Conservation (phyloP, 2,888 invertebrate genomes). For the Dilophus febrilis region DNA sequence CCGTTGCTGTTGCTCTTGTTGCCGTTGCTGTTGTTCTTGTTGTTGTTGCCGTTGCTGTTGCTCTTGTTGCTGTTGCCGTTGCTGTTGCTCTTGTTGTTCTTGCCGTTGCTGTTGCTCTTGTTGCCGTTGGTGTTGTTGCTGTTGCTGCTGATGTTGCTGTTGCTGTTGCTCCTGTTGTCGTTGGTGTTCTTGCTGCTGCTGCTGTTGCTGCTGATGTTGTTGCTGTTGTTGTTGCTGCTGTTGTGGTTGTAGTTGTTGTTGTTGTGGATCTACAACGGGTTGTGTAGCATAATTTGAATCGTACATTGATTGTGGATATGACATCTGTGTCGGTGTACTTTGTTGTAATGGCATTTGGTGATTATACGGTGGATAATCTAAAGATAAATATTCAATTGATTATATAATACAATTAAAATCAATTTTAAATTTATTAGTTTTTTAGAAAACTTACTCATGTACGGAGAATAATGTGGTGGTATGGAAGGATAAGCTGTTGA, state of each 20-base stretch:
- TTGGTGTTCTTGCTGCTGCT: background rate
- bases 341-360: background rate
- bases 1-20: background rate
- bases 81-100: constrained; percentile 5
- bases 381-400: no score
- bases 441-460: no score
- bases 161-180: background rate
- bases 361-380: background rate
- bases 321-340: background rate
- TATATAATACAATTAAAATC: no score
- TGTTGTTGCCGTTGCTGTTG: background rate
- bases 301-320: background rate
- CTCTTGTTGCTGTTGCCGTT: background rate
- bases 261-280: background rate
- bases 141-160: background rate
- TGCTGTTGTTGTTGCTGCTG: background rate
- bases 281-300: background rate
- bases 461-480: background rate
- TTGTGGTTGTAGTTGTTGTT: background rate
- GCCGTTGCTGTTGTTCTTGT: background rate
- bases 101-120: background rate
- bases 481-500: constrained; percentile 1
- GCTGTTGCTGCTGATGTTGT: background rate
- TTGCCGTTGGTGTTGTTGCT: background rate
- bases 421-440: no score